Base-by-base conservation (phyloP, 2,113 vertebrate species). In the Puma concolor region DNA sequence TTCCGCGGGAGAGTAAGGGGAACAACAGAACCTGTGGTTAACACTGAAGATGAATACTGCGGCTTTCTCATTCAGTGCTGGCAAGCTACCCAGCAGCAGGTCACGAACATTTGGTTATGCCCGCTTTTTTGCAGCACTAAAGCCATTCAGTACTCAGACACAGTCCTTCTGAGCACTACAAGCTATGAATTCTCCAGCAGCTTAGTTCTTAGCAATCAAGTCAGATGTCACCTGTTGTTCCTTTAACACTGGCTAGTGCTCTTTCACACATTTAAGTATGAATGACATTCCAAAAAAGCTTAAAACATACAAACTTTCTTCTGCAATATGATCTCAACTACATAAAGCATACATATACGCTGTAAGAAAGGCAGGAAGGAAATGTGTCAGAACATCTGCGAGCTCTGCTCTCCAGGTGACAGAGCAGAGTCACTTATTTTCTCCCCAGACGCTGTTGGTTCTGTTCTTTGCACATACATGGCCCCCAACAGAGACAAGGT, bases 401-500 rank as follows among this genome's bases (percentile, higher is more conserved):
- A 83, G 69, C 19, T 29, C 50, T 38, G 5, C 41, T 31, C 36
- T n/a, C 29, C 33, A n/a, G 36, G 36, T 29, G 44, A 33, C 29
- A 2, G 33, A 29, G 38, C 23, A 67, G 57, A 54, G n/a, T 50
- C n/a, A 11, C 10, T 3, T 25, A 69, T 29, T 41, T 82, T n/a
- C 50, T 41, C 10, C 33, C 41, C 5, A 54, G 36, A 79, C 17
- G 10, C 54, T 54, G 69, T 3, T 12, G 25, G 25, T 27, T 57
- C 74, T 74, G 25, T 27, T 57, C 74, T 74, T 87, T 36, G 23
- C 52, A 44, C 0, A 44, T 44, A 1, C 23, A 4, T 2, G 50
- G 25, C 6, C 36, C 36, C 31, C 0, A 0, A 87, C 16, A 21
- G 48, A 57, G 10, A 31, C 9, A 10, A 0, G 10, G 27, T 17